These are phyloP conservation scores for Papilio aristodemus DNA, from an alignment of 1,140 invertebrate genomes.

Conservation along the genomic window DNA sequence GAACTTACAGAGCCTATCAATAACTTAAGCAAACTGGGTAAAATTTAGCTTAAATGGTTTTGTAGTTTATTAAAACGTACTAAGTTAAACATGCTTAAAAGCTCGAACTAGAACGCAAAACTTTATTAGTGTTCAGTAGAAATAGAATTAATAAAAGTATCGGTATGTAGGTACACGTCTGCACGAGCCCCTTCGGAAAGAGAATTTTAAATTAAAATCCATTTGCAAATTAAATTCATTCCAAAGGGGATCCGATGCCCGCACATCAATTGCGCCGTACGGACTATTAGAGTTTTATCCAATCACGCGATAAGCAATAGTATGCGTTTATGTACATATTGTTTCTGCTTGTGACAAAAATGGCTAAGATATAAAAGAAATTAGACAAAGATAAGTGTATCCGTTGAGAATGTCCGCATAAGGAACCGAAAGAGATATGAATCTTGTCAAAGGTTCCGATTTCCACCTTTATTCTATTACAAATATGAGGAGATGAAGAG, in stretches of 20 bases:
- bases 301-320: not conserved
- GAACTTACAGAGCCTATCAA: not conserved
- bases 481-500: too few species aligned
- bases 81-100: too few species aligned
- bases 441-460: too few species aligned
- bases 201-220: conserved; percentile 17
- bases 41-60: too few species aligned
- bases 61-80: too few species aligned
- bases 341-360: not conserved
- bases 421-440: too few species aligned
- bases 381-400: too few species aligned
- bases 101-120: too few species aligned
- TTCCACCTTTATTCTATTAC: too few species aligned
- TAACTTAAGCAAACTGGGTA: too few species aligned
- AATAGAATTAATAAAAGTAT: not conserved
- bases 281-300: not conserved
- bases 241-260: not conserved
- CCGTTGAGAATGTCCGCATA: too few species aligned
- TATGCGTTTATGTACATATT: not conserved
- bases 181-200: not conserved
- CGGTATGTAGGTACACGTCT: not conserved
- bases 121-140: not conserved
- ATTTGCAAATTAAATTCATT: conserved; percentile 21
- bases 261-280: not conserved
- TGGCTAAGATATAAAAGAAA: too few species aligned